Evolutionary conservation across 2,888 invertebrate species (phyloP).

Genomic region (Itoplectis maculator): DNA sequence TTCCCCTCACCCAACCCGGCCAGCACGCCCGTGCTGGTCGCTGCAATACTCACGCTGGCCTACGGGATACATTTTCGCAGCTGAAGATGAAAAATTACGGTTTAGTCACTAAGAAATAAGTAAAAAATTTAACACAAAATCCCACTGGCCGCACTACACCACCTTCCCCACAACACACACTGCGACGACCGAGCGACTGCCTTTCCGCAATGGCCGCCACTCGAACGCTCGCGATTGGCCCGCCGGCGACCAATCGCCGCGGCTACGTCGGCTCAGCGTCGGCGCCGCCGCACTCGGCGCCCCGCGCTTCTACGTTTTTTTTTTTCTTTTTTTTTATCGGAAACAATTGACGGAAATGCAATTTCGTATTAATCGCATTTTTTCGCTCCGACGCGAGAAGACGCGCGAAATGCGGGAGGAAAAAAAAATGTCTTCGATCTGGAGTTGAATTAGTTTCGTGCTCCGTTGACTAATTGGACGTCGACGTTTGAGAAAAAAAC

Average conservation of each 20-base stretch:
- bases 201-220: conserved; percentile 80
- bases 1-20: conserved; percentile 37
- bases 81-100: conserved; percentile 79
- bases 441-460: neutral
- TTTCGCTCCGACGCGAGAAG: no score
- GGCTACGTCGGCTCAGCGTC: conserved; percentile 12
- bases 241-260: conserved; percentile 69
- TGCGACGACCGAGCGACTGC: conserved; percentile 71
- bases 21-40: conserved; percentile 38
- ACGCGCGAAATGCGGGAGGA: neutral
- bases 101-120: conserved; percentile 82
- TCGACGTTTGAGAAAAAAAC: neutral
- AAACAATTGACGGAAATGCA: no score
- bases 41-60: conserved; percentile 88
- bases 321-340: no score
- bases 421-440: neutral
- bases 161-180: conserved; percentile 82
- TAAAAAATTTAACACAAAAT: conserved; percentile 81
- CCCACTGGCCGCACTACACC: conserved; percentile 82
- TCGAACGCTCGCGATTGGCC: conserved; percentile 72
- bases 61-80: conserved; percentile 88
- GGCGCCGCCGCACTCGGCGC: neutral
- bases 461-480: neutral
- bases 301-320: no score
- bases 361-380: no score